Conservation (phyloP, 2,888 invertebrate species). For the Pristionchus mayeri region DNA sequence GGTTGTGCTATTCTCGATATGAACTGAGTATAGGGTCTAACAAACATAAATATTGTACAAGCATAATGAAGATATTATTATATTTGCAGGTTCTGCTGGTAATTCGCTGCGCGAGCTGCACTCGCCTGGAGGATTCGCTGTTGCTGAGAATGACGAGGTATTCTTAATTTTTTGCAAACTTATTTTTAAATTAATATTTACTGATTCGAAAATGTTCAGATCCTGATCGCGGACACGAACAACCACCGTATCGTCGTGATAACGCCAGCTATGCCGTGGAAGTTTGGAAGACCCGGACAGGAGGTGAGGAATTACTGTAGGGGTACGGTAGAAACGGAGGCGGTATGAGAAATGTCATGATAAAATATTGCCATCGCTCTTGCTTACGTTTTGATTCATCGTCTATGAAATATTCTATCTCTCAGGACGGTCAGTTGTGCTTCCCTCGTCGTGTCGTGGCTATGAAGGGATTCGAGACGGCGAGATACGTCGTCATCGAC, state of each 20-base stretch:
- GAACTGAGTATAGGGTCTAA: no score
- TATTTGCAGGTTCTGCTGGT: constrained; percentile 54
- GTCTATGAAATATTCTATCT: background rate
- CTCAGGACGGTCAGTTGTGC: constrained; percentile 70
- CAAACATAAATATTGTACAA: no score
- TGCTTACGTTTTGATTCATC: background rate
- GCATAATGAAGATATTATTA: background rate
- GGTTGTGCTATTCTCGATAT: no score
- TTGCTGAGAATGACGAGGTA: constrained; percentile 68
- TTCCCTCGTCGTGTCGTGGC: constrained; percentile 70
- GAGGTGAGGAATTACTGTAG: constrained; percentile 31
- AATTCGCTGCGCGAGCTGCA: constrained; percentile 63
- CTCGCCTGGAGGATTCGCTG: constrained; percentile 70
- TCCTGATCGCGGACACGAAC: constrained; percentile 72
- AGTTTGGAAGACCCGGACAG: constrained; percentile 64
- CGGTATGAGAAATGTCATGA: background rate
- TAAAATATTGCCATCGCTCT: background rate
- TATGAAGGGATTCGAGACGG: constrained; percentile 53
- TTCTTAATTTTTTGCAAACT: no score
- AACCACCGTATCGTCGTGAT: constrained; percentile 72
- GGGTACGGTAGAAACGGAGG: background rate
- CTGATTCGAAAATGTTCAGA: no score
- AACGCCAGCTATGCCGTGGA: constrained; percentile 65
- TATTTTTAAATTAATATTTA: no score
- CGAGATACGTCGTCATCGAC: constrained; percentile 65